Conservation (phyloP, 2,113 vertebrate species). For the Xiphias gladius region DNA sequence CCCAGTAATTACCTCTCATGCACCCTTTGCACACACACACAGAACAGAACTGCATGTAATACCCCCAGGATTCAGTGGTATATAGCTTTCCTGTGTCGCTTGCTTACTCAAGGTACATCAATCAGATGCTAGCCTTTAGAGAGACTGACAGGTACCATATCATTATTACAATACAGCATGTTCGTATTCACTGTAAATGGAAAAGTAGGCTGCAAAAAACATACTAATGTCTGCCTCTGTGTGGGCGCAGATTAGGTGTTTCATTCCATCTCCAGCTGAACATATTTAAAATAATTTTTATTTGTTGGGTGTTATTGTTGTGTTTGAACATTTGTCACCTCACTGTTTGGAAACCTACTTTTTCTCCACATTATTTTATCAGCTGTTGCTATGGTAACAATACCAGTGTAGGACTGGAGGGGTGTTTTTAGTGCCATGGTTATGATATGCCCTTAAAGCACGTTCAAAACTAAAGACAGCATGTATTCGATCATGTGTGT, state of each 20-base stretch:
- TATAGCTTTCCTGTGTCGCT: slow-evolving; percentile 21
- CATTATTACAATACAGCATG: not conserved
- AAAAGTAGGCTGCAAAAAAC: not conserved
- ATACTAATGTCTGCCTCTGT: not conserved
- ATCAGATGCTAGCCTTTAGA: slow-evolving; percentile 32
- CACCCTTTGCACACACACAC: slow-evolving; percentile 39
- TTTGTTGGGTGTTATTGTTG: slow-evolving; percentile 16
- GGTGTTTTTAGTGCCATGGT: slow-evolving; percentile 4
- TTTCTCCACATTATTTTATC: slow-evolving; percentile 39
- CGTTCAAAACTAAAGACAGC: slow-evolving; percentile 32
- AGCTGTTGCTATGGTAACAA: slow-evolving; percentile 71
- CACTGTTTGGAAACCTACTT: slow-evolving; percentile 31
- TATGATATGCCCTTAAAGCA: slow-evolving; percentile 36
- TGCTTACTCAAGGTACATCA: slow-evolving; percentile 40
- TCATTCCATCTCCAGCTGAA: slow-evolving; percentile 15
- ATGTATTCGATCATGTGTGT: not conserved
- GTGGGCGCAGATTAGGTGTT: not conserved
- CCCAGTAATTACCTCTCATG: slow-evolving; percentile 72
- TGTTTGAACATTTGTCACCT: slow-evolving; percentile 34
- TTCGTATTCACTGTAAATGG: not conserved
- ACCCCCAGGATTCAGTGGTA: slow-evolving; percentile 29
- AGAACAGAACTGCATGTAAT: slow-evolving; percentile 58
- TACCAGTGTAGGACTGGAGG: slow-evolving; percentile 22
- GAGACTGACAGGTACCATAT: slow-evolving; percentile 12
- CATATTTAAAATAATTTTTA: slow-evolving; percentile 5